Base-by-base conservation (phyloP, 2,113 vertebrate species). In the Archocentrus centrarchus region DNA sequence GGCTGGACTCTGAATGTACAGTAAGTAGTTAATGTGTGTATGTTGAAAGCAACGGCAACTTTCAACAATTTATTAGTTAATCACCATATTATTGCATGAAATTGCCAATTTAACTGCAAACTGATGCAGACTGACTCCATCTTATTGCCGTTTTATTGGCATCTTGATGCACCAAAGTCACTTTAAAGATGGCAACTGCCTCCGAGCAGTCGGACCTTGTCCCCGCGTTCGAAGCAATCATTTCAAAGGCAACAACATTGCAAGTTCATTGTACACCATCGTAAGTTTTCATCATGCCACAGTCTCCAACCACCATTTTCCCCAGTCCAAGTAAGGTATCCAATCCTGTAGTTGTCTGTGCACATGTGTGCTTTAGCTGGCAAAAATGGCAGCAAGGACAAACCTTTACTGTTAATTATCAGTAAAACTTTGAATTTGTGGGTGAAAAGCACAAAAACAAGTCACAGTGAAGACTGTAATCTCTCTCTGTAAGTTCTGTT, bases 71-170 rank as follows among this genome's bases (percentile, higher is more conserved):
- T 68, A 47, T 27, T 15, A 47, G 18, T 47, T 68, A 68, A 68
- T 18, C 22, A n/a, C 22, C 1, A 3, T 47, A 47, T 22, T 47
- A 68, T 2, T 7, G 41, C 3, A 68, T 50, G 22, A 11, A 50
- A 30, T 11, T 50, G 64, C 0, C 9, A 68, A 41, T 2, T 41
- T 41, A 10, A 41, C 39, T 18, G 18, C 1, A 63, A 63, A 7
- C 27, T 70, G 64, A 50, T 5, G 41, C 3, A 70, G 15, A 70
- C 64, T 10, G n/a, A 66, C 44, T 39, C 37, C 4, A 66, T 17
- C 24, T 47, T 0, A 18, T 20, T 9, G 18, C n/a, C 1, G 44
- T 24, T 15, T 47, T 0, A 18, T 55, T 9, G 50, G 50, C 7
- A 10, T 41, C 9, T 41, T 41, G 39, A 10, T 11, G 9, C 39